Base-by-base conservation (phyloP, 1,140 invertebrate species). In the Bathynomus jamesi region DNA sequence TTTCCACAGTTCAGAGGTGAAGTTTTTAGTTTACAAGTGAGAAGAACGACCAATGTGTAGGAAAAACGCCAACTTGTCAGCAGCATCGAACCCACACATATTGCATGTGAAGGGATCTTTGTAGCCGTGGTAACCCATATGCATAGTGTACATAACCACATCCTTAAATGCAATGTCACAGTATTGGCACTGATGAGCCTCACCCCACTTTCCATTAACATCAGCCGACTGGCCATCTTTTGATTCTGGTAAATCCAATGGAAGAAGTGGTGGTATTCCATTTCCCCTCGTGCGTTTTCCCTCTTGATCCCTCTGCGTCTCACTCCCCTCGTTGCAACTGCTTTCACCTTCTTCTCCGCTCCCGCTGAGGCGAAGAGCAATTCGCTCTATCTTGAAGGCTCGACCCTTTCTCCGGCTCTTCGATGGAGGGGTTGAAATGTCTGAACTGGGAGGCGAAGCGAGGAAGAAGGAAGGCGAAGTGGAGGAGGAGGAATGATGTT, bases 71-170 rank as follows among this genome's bases (percentile, higher is more conserved):
- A 97, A 86, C 78, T 90, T 90, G 79, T 98, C 91, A 1, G 86
- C 81, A 72, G 89, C 91, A 70, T 88, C 82, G 69, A 92, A 87
- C 1, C 95, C 95, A 81, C 96, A 98, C 84, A 93, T 91, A 83
- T 96, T 96, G 82, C 96, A 99, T 73, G 90, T 91, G 82, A 93
- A 97, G 0, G 96, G 95, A 81, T 96, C 88, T 69, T 89, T 85
- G 83, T 88, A 91, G 3, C 90, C 91, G 82, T 99, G 96, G 82
- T 94, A 98, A 68, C 93, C 92, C 92, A 96, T 96, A 83, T 99
- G 96, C 79, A 97, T 91, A 0, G 89, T 90, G 83, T 95, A 95
- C 87, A 99, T 91, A 8, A 94, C 88, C 29, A 89, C 86, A 80
- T 98, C 92, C n/a, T 87, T 88, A 82, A 98, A 98, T 3, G 87